Conservation (phyloP, 2,797 vertebrate genomes). For the Anabacerthia variegaticeps region DNA sequence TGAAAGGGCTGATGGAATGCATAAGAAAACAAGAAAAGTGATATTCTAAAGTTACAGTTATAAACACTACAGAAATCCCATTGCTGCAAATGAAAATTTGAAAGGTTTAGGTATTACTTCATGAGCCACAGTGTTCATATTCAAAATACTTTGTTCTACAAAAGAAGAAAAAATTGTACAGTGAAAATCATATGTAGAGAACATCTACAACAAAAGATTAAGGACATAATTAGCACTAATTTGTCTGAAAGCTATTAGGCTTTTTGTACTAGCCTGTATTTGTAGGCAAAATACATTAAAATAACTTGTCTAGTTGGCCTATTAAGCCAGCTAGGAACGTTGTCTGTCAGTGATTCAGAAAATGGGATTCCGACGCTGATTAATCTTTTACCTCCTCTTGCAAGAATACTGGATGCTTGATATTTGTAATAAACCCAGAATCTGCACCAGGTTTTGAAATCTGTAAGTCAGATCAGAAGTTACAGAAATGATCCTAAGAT, state of each 20-base stretch:
- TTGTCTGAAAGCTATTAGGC: not conserved
- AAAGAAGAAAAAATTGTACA: not conserved
- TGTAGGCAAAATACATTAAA: not conserved
- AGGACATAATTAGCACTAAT: not conserved
- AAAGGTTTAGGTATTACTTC: fast-evolving
- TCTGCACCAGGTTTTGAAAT: not conserved
- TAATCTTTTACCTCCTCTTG: not conserved
- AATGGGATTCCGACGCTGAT: not conserved
- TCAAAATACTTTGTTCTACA: not conserved
- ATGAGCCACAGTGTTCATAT: not conserved
- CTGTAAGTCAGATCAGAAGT: not conserved
- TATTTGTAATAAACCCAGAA: not conserved
- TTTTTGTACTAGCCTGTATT: not conserved
- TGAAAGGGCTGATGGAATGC: not conserved
- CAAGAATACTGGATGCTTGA: not conserved
- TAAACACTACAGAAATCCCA: not conserved
- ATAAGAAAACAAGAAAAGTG: not conserved
- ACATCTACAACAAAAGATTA: not conserved
- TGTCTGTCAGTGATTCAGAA: not conserved
- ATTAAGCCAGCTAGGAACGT: not conserved
- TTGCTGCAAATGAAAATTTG: not conserved
- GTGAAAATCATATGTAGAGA: not conserved
- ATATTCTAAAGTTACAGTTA: not conserved
- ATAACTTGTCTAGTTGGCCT: not conserved
- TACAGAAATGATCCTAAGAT: not conserved